phyloP scores from a whole-genome alignment of 2,888 invertebrate genomes.

The Morpho achilles region DNA sequence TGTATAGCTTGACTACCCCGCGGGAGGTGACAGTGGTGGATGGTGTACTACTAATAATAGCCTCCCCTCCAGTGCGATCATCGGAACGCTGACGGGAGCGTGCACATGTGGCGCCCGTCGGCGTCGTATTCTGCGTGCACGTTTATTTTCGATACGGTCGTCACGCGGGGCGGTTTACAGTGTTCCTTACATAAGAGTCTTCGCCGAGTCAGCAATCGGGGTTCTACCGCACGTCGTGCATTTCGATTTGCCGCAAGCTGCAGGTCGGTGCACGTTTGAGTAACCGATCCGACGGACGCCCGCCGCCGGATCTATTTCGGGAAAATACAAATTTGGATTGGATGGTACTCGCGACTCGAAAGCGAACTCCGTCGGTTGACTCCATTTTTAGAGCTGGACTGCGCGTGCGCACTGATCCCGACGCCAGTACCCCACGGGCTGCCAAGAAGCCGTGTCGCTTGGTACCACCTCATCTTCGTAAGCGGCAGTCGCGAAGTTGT shows the following conservation, averaged over 20 bases:
- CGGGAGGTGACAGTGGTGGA: slow-evolving; percentile 79
- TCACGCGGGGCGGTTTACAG: slow-evolving; percentile 72
- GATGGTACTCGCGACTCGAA: slow-evolving; percentile 76
- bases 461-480: slow-evolving; percentile 49
- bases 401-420: slow-evolving; percentile 72
- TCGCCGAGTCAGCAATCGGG: slow-evolving; percentile 39
- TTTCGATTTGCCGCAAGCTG: slow-evolving; percentile 55
- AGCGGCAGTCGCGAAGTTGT: slow-evolving; percentile 35
- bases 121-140: slow-evolving; percentile 55
- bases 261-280: slow-evolving; percentile 74
- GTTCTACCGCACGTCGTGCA: slow-evolving; percentile 43
- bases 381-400: slow-evolving; percentile 79
- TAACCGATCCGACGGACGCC: slow-evolving; percentile 76
- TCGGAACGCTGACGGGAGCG: slow-evolving; percentile 63
- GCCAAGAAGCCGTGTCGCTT: slow-evolving; percentile 71
- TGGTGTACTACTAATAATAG: slow-evolving; percentile 76
- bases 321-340: slow-evolving; percentile 91
- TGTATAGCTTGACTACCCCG: slow-evolving; percentile 75
- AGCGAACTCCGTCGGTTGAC: slow-evolving; percentile 74
- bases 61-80: slow-evolving; percentile 73
- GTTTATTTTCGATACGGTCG: slow-evolving; percentile 76
- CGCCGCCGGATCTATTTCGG: slow-evolving; percentile 83
- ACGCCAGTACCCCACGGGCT: slow-evolving; percentile 71
- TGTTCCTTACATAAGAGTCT: slow-evolving; percentile 65
- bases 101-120: slow-evolving; percentile 72